Conservation (phyloP, 2,113 vertebrate genomes). For the Aspidoscelis tigris region DNA sequence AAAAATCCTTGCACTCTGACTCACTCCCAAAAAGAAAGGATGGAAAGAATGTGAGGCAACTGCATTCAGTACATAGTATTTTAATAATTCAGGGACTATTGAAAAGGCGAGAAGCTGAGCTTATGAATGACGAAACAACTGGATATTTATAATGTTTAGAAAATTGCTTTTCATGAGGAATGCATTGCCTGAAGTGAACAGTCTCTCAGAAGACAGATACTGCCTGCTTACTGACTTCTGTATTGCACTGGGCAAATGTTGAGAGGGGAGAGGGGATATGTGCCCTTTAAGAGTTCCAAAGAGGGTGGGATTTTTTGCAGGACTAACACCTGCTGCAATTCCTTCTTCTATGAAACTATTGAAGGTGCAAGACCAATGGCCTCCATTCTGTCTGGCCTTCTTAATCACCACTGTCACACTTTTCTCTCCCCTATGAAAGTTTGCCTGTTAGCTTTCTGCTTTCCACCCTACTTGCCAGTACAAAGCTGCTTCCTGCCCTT, state of each 20-base stretch:
- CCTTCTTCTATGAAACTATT: no score
- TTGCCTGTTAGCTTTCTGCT: no score
- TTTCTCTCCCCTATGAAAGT: no score
- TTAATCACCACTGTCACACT: no score
- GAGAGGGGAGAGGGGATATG: no score
- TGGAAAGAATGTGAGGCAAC: slow-evolving; percentile 43
- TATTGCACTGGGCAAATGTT: background rate
- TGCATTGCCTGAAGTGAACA: background rate
- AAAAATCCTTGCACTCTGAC: slow-evolving; percentile 48
- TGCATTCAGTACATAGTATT: slow-evolving; percentile 7
- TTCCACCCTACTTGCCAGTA: background rate
- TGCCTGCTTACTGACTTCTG: slow-evolving; percentile 4
- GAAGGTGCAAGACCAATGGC: no score
- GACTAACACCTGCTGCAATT: no score
- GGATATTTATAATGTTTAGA: slow-evolving; percentile 15
- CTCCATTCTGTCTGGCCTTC: no score
- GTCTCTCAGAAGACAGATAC: background rate
- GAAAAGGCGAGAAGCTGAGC: slow-evolving; percentile 19
- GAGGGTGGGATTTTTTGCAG: no score
- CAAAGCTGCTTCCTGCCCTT: background rate
- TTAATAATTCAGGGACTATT: slow-evolving; percentile 32
- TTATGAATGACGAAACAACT: slow-evolving; percentile 12
- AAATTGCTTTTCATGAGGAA: slow-evolving; percentile 27
- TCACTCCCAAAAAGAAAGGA: slow-evolving; percentile 34
- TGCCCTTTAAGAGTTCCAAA: background rate